These are phyloP conservation scores for Leptinotarsa peninsularis DNA, from an alignment of 2,888 invertebrate species.

Conservation along the genomic window DNA sequence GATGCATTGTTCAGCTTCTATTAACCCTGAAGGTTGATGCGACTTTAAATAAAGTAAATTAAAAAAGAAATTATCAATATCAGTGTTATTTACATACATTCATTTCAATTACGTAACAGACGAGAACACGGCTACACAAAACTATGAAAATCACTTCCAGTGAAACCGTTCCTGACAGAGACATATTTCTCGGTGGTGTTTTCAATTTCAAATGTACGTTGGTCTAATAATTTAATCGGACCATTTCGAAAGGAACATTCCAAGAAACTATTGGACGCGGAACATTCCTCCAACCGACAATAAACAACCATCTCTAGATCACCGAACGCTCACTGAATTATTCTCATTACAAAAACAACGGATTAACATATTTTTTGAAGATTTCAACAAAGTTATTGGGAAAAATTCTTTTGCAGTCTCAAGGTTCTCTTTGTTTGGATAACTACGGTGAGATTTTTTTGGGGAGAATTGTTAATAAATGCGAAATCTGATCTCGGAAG, in stretches of 20 bases:
- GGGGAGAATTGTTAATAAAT: slow-evolving; percentile 52
- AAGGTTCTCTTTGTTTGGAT: slow-evolving; percentile 55
- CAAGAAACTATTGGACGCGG: slow-evolving; percentile 34
- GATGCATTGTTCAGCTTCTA: too few species aligned
- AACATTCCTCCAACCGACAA: slow-evolving; percentile 43
- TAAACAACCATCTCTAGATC: slow-evolving; percentile 44
- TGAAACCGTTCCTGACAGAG: not conserved
- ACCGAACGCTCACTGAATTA: slow-evolving; percentile 53
- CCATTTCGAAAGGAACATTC: slow-evolving; percentile 34
- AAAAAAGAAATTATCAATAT: too few species aligned
- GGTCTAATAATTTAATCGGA: slow-evolving; percentile 30
- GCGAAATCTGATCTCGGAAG: slow-evolving; percentile 51
- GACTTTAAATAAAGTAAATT: too few species aligned
- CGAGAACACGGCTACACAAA: not conserved
- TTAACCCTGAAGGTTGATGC: too few species aligned
- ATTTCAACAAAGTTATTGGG: slow-evolving; percentile 53
- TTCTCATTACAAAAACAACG: slow-evolving; percentile 51
- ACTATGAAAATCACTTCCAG: not conserved
- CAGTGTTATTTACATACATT: not conserved
- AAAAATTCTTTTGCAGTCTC: slow-evolving; percentile 54
- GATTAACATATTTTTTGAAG: slow-evolving; percentile 58
- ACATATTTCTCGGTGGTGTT: slow-evolving; percentile 10
- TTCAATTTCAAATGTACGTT: slow-evolving; percentile 20
- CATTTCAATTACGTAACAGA: not conserved
- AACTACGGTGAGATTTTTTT: slow-evolving; percentile 47